A percentile compares a stretch with the other conserved stretches of the same genome.
phyloP scores from a whole-genome alignment of 2,888 invertebrate species.

The Hoplodrina blanda region DNA sequence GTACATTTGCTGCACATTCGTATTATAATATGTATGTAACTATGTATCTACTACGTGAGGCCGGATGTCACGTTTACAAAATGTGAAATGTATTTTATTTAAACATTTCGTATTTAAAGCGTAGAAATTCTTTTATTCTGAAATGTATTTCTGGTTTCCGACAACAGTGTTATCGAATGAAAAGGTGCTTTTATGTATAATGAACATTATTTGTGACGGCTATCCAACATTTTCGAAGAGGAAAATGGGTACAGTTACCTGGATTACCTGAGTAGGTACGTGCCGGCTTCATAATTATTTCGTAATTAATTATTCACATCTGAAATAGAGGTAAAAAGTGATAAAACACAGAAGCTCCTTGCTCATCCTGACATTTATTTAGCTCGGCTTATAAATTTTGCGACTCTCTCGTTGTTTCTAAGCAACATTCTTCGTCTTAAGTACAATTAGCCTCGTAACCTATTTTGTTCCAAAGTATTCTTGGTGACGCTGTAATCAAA shows the following conservation, averaged over 20 bases:
- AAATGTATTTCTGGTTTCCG: neutral
- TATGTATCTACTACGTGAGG: neutral
- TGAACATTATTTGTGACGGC: slow-evolving; percentile 13
- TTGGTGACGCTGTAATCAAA: slow-evolving; percentile 27
- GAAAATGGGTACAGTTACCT: neutral
- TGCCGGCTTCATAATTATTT: neutral
- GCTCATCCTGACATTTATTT: neutral
- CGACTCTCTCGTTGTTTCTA: neutral
- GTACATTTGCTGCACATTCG: neutral
- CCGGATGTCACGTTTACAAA: slow-evolving; percentile 29
- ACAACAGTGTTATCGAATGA: slow-evolving; percentile 14
- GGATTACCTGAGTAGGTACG: neutral
- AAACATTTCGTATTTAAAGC: slow-evolving; percentile 10
- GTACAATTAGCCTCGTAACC: slow-evolving; percentile 18
- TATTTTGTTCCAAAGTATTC: slow-evolving; percentile 22
- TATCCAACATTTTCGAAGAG: slow-evolving; percentile 2
- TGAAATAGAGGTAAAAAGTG: neutral
- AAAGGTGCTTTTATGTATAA: slow-evolving; percentile 22
- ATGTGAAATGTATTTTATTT: slow-evolving; percentile 37
- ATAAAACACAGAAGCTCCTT: neutral
- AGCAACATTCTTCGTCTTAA: neutral
- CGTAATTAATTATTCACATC: neutral
- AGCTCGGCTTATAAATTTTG: neutral
- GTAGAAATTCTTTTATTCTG: slow-evolving; percentile 7
- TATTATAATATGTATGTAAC: neutral